Evolutionary conservation across 2,888 invertebrate genomes (phyloP).

Genomic region (Teinopalpus imperialis): DNA sequence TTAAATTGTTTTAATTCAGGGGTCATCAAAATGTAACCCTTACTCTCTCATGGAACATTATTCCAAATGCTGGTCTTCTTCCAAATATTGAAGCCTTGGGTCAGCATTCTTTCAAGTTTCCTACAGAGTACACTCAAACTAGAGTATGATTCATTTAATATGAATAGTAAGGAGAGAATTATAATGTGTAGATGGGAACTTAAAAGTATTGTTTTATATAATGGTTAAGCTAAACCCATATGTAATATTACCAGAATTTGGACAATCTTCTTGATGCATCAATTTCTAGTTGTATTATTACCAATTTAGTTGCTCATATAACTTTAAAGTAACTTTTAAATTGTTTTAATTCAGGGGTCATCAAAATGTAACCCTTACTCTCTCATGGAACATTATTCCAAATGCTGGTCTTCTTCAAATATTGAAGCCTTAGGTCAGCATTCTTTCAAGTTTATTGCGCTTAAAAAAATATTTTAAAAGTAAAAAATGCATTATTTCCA

Average conservation of each 20-base stretch:
- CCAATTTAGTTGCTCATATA: too few relatives aligned
- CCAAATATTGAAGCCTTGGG: constrained; percentile 93
- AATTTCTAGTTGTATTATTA: too few relatives aligned
- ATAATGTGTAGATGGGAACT: constrained; percentile 31
- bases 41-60: constrained; percentile 98
- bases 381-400: constrained; percentile 99
- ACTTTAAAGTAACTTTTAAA: too few relatives aligned
- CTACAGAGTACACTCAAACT: constrained; percentile 89
- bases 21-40: constrained; percentile 97
- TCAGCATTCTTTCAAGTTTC: constrained; percentile 94
- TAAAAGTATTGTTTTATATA: too few relatives aligned
- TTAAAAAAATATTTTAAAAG: too few relatives aligned
- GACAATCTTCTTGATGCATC: too few relatives aligned
- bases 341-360: constrained; percentile 94
- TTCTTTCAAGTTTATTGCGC: too few relatives aligned
- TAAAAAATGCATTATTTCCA: too few relatives aligned
- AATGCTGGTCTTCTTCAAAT: constrained; percentile 17
- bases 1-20: too few relatives aligned
- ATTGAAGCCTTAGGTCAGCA: too few relatives aligned
- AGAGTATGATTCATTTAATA: constrained; percentile 69
- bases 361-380: constrained; percentile 95
- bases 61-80: constrained; percentile 98
- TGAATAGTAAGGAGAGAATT: constrained; percentile 26
- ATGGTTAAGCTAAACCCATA: too few relatives aligned
- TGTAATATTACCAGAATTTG: too few relatives aligned